Evolutionary conservation across 92 coral and sea anemone genomes (phyloP).

Genomic region (Meandrina meandrites): DNA sequence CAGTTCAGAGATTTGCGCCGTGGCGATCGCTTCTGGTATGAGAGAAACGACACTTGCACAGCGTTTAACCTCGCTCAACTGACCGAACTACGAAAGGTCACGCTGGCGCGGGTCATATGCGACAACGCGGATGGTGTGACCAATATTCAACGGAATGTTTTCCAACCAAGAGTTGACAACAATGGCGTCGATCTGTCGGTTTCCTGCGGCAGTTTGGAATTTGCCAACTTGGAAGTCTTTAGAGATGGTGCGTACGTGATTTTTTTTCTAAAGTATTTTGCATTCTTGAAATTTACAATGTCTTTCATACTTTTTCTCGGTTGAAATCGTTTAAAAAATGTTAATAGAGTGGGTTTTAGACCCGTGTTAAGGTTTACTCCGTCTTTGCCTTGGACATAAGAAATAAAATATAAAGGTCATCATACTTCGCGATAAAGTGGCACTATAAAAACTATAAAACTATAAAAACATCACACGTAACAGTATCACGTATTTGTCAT

Average conservation of each 20-base stretch:
- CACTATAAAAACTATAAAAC: no score
- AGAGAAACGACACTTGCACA: conserved; percentile 9
- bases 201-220: background rate
- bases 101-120: conserved; percentile 8
- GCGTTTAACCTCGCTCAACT: conserved; percentile 16
- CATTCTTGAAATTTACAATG: no score
- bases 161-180: background rate
- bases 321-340: no score
- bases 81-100: conserved; percentile 3
- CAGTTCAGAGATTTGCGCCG: conserved; percentile 10
- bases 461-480: no score
- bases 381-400: no score
- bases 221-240: background rate
- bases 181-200: background rate
- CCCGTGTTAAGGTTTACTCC: no score
- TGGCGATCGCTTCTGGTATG: conserved; percentile 53
- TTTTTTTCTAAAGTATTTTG: no score
- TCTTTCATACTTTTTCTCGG: no score
- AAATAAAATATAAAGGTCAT: no score
- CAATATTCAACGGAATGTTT: background rate
- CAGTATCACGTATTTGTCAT: no score
- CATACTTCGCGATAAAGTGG: no score
- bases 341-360: no score
- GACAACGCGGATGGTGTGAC: conserved; percentile 12
- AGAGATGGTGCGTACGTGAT: background rate